Evolutionary conservation across 2,888 invertebrate species (phyloP), one percentile per base, ranked within the genome.

Genomic region (Schizotus pectinicornis): DNA sequence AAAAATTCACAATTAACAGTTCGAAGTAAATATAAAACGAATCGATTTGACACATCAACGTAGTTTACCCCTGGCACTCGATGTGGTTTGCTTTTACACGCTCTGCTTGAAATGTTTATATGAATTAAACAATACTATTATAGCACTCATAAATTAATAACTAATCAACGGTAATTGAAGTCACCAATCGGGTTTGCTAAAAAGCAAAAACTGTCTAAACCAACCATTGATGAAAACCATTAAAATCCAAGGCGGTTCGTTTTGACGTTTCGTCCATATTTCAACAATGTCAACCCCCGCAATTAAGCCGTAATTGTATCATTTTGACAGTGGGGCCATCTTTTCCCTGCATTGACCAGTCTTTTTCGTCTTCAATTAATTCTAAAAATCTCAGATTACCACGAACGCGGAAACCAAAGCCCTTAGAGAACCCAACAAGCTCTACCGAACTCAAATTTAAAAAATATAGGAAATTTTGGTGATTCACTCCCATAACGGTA

Each of bases 81-180:
- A 53, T 53, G 46, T 46, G 39, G 53, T 53, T 53, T 46, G 45
- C 53, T 38, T 35, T 53, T 45, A 53, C 39, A 33, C 47, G 46
- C 41, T 53, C 45, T 46, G 45, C 53, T 38, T 53, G 9, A 46
- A 53, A 45, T 47, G 37, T 47, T 48, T 31, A 38, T 37, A 31
- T 14, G 14, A 22, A 38, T 11, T 48, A 38, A 37, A 37, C 38
- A 8, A 38, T 6, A 37, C 34, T 48, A 34, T 47, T n/a, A 38
- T 22, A n/a, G 7, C 7, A n/a, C 7, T 43, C 32, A 43, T 43
- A 12, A 43, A 33, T 31, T 2, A 43, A 43, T 43, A 43, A 43
- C 43, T 12, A 13, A 43, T 30, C 22, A 22, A 22, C 22, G 22
- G 2, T 22, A 22, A 22, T 22, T 22, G 22, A 22, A 22, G 22